Conservation (phyloP, 2,113 vertebrate species). For the Lanius collurio region DNA sequence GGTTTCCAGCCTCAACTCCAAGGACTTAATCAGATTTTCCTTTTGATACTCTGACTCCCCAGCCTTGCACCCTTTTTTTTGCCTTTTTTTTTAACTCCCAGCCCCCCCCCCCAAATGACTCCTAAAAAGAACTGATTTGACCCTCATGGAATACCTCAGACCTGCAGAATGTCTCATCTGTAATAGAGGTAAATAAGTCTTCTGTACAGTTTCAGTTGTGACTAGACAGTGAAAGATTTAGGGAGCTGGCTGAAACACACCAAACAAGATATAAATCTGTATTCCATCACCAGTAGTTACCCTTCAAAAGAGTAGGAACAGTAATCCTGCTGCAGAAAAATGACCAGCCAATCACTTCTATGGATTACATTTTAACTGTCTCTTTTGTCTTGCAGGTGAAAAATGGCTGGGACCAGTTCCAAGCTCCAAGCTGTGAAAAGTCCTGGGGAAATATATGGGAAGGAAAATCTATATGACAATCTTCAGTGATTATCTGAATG, state of each 20-base stretch:
- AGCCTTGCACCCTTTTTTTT: neutral
- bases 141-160: neutral
- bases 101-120: neutral
- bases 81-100: neutral
- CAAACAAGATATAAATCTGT: neutral
- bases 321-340: neutral
- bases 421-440: constrained; percentile 51
- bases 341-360: neutral
- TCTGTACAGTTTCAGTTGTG: neutral
- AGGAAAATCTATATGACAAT: neutral
- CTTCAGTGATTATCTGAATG: neutral
- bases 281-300: neutral
- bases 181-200: neutral
- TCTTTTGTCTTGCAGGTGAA: constrained; percentile 67
- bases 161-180: neutral
- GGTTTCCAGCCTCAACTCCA: neutral
- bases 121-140: neutral
- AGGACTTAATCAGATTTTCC: neutral
- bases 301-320: neutral
- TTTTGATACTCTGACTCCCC: neutral
- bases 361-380: neutral
- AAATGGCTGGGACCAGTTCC: constrained; percentile 75
- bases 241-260: neutral
- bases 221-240: neutral
- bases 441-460: neutral